A percentile compares a stretch with the other conserved stretches of the same genome.
These are phyloP conservation scores for Anoura caudifer DNA, from an alignment of 2,113 vertebrate genomes.

Conservation along the genomic window DNA sequence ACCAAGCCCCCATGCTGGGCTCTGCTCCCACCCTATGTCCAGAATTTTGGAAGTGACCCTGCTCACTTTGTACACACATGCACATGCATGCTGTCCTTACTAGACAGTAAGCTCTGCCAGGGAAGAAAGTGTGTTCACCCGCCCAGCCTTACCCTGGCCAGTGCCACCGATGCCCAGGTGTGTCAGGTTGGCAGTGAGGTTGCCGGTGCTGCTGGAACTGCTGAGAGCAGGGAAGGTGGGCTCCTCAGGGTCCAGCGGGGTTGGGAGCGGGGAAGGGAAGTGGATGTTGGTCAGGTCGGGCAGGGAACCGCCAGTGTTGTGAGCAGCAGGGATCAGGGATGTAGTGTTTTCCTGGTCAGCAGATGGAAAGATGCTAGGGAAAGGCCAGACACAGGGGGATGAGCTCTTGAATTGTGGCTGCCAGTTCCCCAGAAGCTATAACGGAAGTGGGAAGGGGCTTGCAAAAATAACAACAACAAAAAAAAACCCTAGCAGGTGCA, in stretches of 20 bases:
- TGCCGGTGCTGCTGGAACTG: constrained; percentile 90
- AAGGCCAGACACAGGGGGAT: constrained; percentile 29
- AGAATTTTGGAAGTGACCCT: neutral
- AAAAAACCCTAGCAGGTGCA: neutral
- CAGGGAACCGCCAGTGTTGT: constrained; percentile 96
- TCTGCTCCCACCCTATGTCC: neutral
- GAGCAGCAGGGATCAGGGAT: constrained; percentile 89
- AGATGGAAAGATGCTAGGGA: constrained; percentile 93
- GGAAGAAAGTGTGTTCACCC: rapidly evolving
- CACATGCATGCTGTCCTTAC: rapidly evolving
- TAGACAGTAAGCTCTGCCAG: neutral
- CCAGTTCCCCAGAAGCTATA: neutral
- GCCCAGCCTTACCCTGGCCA: constrained; percentile 85
- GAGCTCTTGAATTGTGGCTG: neutral
- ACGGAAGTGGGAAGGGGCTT: neutral
- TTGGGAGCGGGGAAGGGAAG: constrained; percentile 96
- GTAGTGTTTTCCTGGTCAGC: constrained; percentile 93
- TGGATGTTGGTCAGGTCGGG: constrained; percentile 98
- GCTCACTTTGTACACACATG: neutral
- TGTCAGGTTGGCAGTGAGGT: constrained; percentile 92
- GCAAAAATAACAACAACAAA: neutral
- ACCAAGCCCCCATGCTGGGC: neutral
- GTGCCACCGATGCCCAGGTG: constrained; percentile 92
- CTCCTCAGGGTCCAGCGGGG: constrained; percentile 95
- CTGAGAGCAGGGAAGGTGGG: constrained; percentile 89